phyloP scores from a whole-genome alignment of 1,140 invertebrate species.

The Lutraria rhynchaena region DNA sequence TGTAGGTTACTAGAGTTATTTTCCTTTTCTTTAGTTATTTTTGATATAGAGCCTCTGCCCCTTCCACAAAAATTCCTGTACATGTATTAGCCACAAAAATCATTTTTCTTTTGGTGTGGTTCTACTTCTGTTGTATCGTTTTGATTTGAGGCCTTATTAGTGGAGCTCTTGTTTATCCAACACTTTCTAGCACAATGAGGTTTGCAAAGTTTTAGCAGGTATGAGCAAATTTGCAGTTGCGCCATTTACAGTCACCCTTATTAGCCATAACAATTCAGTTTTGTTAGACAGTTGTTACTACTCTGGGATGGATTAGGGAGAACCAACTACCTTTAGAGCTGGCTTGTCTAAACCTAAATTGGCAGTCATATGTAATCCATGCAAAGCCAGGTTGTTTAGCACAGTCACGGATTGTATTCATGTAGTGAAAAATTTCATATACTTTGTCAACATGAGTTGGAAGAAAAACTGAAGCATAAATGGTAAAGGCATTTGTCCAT shows the following conservation, averaged over 20 bases:
- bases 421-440: conserved; percentile 29
- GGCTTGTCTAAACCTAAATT: not conserved
- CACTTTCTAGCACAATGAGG: too few species aligned
- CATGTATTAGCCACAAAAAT: too few species aligned
- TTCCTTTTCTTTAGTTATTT: too few species aligned
- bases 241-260: conserved; percentile 11
- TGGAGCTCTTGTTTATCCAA: too few species aligned
- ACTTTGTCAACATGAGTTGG: not conserved
- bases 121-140: too few species aligned
- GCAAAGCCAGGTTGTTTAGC: conserved; percentile 7
- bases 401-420: conserved; percentile 16
- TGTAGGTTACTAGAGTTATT: too few species aligned
- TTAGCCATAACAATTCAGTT: conserved; percentile 10
- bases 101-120: too few species aligned
- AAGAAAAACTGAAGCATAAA: conserved; percentile 13
- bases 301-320: not conserved
- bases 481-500: conserved; percentile 22
- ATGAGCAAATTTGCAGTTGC: not conserved
- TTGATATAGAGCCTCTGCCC: too few species aligned
- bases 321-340: too few species aligned
- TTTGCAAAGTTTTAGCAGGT: too few species aligned
- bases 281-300: not conserved
- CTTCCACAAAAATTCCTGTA: too few species aligned
- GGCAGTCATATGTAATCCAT: conserved; percentile 13
- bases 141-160: too few species aligned